Percentiles rank a stretch among this genome's conserved stretches.
phyloP scores from a whole-genome alignment of 2,888 invertebrate genomes.

The Drosophila leonis region DNA sequence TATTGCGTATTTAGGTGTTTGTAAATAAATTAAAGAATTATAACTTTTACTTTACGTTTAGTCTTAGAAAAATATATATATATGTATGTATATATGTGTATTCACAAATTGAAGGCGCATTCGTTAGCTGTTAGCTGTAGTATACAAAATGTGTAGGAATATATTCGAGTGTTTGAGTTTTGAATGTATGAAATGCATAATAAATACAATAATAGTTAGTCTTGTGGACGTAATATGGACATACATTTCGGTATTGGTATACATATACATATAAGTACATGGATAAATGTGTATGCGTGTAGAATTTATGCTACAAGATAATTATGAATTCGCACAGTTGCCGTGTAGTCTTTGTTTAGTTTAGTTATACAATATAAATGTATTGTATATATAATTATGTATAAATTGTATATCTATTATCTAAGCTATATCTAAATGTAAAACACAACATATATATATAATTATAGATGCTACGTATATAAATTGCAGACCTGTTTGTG shows the following conservation, averaged over 20 bases:
- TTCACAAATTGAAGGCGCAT: constrained; percentile 75
- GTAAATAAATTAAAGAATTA: constrained; percentile 49
- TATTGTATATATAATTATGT: constrained; percentile 36
- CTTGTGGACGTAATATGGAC: constrained; percentile 52
- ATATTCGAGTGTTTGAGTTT: constrained; percentile 43
- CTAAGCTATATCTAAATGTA: constrained; percentile 56
- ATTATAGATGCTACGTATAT: constrained; percentile 38
- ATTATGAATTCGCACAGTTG: constrained; percentile 55
- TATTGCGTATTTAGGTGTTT: constrained; percentile 42
- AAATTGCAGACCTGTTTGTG: constrained; percentile 36
- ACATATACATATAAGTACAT: constrained; percentile 12
- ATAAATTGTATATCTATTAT: constrained; percentile 38
- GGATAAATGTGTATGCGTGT: constrained; percentile 27
- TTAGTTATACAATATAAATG: constrained; percentile 37
- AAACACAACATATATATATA: constrained; percentile 57
- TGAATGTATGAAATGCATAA: constrained; percentile 39
- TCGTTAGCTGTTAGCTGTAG: constrained; percentile 66
- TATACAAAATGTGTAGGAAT: constrained; percentile 62
- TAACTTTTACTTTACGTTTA: constrained; percentile 28
- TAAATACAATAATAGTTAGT: constrained; percentile 36
- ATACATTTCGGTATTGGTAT: constrained; percentile 45
- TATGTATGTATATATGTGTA: constrained; percentile 38
- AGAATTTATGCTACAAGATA: constrained; percentile 42
- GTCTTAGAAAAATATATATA: constrained; percentile 36
- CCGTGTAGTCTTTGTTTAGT: constrained; percentile 63